phyloP scores from a whole-genome alignment of 2,888 invertebrate species.

The Leptopilina myrica region DNA sequence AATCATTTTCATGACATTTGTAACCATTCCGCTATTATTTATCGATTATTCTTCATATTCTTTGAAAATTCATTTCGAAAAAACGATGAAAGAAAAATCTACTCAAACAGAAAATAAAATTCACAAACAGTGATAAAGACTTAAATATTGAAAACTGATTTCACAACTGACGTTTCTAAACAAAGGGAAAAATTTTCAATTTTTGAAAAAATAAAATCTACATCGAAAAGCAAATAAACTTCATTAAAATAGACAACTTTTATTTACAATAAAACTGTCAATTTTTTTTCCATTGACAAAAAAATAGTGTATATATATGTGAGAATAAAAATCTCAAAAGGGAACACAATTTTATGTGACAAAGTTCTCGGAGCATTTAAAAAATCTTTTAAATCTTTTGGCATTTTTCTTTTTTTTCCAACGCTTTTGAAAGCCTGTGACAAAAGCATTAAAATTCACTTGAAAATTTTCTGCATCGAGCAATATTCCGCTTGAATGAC shows the following conservation, averaged over 20 bases:
- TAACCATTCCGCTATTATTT: background rate
- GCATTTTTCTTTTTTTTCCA: background rate
- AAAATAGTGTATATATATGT: background rate
- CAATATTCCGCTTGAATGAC: constrained; percentile 10
- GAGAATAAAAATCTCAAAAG: no score
- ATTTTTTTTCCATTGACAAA: background rate
- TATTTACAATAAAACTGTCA: no score
- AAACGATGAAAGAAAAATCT: background rate
- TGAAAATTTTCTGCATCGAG: constrained; percentile 14
- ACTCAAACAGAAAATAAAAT: background rate
- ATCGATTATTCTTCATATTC: background rate
- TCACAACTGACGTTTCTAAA: no score
- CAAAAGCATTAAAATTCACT: constrained; percentile 26
- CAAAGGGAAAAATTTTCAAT: no score
- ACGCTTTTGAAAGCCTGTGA: background rate
- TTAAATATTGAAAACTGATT: no score
- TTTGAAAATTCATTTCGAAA: background rate
- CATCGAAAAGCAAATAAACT: no score
- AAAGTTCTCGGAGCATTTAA: background rate
- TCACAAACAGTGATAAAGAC: no score
- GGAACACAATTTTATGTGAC: no score
- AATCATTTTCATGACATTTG: background rate
- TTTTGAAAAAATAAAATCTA: no score
- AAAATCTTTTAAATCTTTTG: background rate
- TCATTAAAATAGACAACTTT: no score